phyloP scores from a whole-genome alignment of 53 echinoderm and acorn worm genomes.

The Patiria pectinifera region DNA sequence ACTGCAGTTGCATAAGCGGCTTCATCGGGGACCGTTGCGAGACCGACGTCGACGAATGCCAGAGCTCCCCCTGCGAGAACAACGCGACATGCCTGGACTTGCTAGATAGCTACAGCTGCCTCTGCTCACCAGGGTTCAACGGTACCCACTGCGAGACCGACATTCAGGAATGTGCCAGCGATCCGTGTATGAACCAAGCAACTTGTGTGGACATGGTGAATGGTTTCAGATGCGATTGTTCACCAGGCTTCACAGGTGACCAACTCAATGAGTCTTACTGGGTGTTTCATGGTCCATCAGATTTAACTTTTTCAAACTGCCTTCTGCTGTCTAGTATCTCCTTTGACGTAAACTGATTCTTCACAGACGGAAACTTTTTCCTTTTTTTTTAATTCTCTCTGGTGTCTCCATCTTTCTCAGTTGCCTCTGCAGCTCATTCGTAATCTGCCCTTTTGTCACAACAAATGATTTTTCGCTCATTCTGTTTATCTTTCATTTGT shows the following conservation, averaged over 20 bases:
- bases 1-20: constrained; percentile 52
- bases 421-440: too few relatives aligned
- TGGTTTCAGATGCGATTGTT: constrained; percentile 34
- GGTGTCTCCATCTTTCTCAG: not conserved
- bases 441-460: too few relatives aligned
- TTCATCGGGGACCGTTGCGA: constrained; percentile 62
- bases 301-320: not conserved
- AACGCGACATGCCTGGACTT: constrained; percentile 51
- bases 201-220: constrained; percentile 39
- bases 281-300: constrained; percentile 36
- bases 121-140: constrained; percentile 50
- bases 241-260: constrained; percentile 46
- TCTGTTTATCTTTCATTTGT: not conserved
- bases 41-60: constrained; percentile 64
- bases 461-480: not conserved
- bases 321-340: not conserved
- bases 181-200: constrained; percentile 23
- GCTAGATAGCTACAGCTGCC: constrained; percentile 55
- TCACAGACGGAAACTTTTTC: not conserved
- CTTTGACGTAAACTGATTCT: not conserved
- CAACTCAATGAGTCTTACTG: not conserved
- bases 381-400: not conserved
- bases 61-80: constrained; percentile 65
- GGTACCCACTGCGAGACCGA: constrained; percentile 41
- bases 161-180: constrained; percentile 28